These are phyloP conservation scores for Dendrolimus pini DNA, from an alignment of 2,888 invertebrate species.

Conservation along the genomic window DNA sequence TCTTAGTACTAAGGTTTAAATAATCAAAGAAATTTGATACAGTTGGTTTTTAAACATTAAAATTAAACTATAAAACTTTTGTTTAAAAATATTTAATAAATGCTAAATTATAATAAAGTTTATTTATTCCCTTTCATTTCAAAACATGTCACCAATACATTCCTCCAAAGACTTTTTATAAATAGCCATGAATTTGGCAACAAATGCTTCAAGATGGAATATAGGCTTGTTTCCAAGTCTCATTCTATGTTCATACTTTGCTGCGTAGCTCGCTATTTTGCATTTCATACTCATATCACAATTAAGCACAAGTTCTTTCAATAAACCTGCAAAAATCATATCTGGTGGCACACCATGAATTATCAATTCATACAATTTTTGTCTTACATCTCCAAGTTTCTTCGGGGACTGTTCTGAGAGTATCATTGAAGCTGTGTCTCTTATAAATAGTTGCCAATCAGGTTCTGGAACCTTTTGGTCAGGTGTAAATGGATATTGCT, in stretches of 20 bases:
- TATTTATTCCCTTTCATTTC: slow-evolving; percentile 11
- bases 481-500: slow-evolving; percentile 89
- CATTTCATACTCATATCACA: slow-evolving; percentile 94
- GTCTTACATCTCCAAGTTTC: slow-evolving; percentile 89
- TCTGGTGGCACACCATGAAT: slow-evolving; percentile 96
- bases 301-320: slow-evolving; percentile 89
- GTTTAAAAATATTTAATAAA: not conserved
- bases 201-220: slow-evolving; percentile 98
- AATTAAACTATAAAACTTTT: no score
- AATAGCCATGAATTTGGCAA: slow-evolving; percentile 96
- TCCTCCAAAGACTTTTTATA: slow-evolving; percentile 93
- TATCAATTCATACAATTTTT: slow-evolving; percentile 93
- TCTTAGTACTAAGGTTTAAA: no score
- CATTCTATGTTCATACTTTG: slow-evolving; percentile 94
- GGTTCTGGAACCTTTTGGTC: slow-evolving; percentile 90
- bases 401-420: slow-evolving; percentile 91
- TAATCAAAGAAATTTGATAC: no score
- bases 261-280: slow-evolving; percentile 90
- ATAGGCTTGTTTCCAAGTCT: slow-evolving; percentile 95
- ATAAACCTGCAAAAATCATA: slow-evolving; percentile 91
- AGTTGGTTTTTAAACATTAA: no score
- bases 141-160: slow-evolving; percentile 76
- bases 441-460: slow-evolving; percentile 95
- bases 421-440: slow-evolving; percentile 91
- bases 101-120: not conserved